phyloP scores from a whole-genome alignment of 2,113 vertebrate genomes.

The Xiphophorus couchianus region DNA sequence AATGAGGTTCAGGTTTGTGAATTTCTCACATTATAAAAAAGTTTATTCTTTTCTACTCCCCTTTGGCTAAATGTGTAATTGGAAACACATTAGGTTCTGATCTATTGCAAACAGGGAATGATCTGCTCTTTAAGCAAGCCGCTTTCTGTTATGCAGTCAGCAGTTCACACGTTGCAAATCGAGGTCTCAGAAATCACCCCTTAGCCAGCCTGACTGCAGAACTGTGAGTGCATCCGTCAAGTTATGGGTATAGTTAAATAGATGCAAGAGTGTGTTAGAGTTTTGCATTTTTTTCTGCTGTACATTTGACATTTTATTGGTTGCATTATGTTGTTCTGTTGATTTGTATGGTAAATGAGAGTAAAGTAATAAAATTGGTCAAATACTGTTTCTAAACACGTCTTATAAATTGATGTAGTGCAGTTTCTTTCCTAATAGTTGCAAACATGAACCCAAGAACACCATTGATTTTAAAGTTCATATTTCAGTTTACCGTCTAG shows the following conservation, averaged over 20 bases:
- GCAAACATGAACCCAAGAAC: no score
- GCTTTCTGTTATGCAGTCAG: slow-evolving; percentile 71
- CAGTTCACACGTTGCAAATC: slow-evolving; percentile 67
- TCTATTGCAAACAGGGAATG: slow-evolving; percentile 51
- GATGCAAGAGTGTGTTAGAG: background rate
- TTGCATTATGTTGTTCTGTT: no score
- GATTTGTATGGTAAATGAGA: no score
- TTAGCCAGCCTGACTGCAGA: slow-evolving; percentile 42
- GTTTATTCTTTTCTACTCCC: slow-evolving; percentile 9
- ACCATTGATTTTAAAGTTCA: no score
- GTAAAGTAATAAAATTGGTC: no score
- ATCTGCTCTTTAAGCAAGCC: slow-evolving; percentile 36
- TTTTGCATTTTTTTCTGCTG: background rate
- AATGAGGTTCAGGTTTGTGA: slow-evolving; percentile 7
- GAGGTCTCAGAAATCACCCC: slow-evolving; percentile 39
- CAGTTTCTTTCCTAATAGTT: no score
- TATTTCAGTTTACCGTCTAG: background rate
- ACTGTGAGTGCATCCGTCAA: slow-evolving; percentile 8
- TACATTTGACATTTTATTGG: no score
- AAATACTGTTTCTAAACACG: slow-evolving; percentile 3
- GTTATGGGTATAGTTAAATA: background rate
- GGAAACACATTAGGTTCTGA: slow-evolving; percentile 53
- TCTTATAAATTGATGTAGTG: background rate
- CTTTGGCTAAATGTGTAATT: slow-evolving; percentile 34
- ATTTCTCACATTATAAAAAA: slow-evolving; percentile 38